Base-by-base conservation (phyloP, 2,797 vertebrate species). In the Clarias platycephalus region DNA sequence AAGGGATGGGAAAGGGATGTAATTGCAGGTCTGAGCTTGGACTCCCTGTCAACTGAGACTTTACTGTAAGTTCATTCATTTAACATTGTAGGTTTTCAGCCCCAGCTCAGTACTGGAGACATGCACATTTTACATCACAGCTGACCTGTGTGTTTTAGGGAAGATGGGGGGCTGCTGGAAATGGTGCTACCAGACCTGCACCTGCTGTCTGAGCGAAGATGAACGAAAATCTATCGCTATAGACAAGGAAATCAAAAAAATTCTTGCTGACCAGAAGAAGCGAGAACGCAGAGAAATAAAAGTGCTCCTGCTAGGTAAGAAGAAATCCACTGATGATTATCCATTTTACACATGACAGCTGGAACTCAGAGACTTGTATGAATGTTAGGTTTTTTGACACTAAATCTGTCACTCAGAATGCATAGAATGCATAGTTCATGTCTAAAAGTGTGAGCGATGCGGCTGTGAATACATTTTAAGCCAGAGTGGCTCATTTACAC, bases 281-380 rank as follows among this genome's bases (percentile, higher is more conserved):
- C 91, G 79, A 81, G 92, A 95, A 82, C 92, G 89, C 24, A 89
- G 58, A 79, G 94, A 95, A 76, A 92, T 95, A 13, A 96, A 96
- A 89, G 89, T 95, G 75, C 94, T 96, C 15, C 91, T 96, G n/a
- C 87, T 96, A 58, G 95, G 95, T 95, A 85, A 93, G 94, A 92
- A 76, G 18, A 22, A 82, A 2, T 40, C 34, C 4, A 31, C 28
- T 57, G 20, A 44, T 53, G 10, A 53, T 60, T 28, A 34, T 64
- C 49, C 5, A 66, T 8, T 62, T 13, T 60, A 75, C 40, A 62
- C 37, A n/a, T 28, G n/a, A 80, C 31, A n/a, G 40, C 31, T 10
- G 28, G 31, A 70, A 58, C 60, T 22, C 15, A 57, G 20, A 16
- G 10, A 60, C 40, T 49, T 26, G 63, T 15, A 71, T 49, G 67